phyloP scores from a whole-genome alignment of 2,113 vertebrate species.

The Microcebus lehilahytsara region DNA sequence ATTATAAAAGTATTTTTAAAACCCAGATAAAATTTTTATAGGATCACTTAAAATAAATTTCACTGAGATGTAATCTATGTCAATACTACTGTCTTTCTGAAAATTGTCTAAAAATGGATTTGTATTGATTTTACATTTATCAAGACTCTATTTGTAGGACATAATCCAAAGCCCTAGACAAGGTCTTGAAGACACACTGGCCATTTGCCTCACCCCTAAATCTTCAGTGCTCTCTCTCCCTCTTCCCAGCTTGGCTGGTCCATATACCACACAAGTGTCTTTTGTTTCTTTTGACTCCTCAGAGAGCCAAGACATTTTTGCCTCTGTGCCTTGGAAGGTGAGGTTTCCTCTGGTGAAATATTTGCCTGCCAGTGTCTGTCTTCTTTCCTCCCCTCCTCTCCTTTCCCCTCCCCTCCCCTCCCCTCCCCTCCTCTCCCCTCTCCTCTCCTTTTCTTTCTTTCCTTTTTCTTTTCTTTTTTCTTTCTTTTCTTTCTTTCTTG shows the following conservation, averaged over 20 bases:
- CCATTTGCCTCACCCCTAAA: not conserved
- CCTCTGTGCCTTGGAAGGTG: not conserved
- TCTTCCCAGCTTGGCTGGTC: not conserved
- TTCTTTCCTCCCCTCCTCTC: no score
- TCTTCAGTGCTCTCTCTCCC: not conserved
- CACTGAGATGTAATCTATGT: not conserved
- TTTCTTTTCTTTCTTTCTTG: not conserved
- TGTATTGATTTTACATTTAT: not conserved
- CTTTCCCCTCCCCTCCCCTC: no score
- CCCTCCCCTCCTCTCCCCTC: no score
- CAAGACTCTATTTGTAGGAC: not conserved
- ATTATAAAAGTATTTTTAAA: slow-evolving; percentile 36
- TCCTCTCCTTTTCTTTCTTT: no score
- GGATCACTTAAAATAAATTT: not conserved
- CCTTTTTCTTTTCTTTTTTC: no score
- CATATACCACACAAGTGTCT: no score
- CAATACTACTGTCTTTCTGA: not conserved
- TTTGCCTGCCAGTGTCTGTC: not conserved
- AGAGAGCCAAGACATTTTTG: not conserved
- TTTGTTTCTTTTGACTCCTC: not conserved
- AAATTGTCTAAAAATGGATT: not conserved
- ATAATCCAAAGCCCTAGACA: not conserved
- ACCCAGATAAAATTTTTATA: not conserved
- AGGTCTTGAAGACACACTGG: not conserved
- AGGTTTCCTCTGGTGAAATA: not conserved